Conservation (phyloP, 2,113 vertebrate species). For the Micronisus gabar region DNA sequence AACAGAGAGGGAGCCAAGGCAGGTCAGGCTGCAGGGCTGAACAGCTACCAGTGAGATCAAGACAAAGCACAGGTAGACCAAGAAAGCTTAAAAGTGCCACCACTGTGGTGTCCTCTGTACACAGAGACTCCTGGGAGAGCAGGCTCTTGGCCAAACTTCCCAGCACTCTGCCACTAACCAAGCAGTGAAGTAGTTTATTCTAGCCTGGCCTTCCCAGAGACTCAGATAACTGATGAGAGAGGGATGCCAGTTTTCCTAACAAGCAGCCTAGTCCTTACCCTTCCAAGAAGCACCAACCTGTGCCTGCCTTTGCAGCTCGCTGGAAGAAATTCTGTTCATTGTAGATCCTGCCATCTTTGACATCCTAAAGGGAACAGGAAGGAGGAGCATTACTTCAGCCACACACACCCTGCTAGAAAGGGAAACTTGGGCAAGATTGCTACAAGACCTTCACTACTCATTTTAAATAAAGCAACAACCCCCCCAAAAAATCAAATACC, state of each 20-base stretch:
- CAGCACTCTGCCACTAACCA: background rate
- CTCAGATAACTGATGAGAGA: background rate
- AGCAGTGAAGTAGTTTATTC: background rate
- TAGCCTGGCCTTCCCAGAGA: background rate
- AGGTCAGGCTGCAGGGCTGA: background rate
- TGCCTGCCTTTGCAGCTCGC: constrained; percentile 82
- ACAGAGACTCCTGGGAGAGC: background rate
- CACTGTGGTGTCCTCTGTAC: background rate
- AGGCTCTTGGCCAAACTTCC: background rate
- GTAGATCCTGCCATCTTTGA: constrained; percentile 88
- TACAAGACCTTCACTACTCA: background rate
- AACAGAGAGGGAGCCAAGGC: background rate
- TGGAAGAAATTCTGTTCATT: constrained; percentile 94
- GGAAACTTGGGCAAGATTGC: background rate
- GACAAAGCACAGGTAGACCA: background rate
- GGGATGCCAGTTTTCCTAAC: background rate
- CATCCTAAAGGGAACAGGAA: constrained; percentile 72
- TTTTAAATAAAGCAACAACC: background rate
- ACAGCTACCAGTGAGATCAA: background rate
- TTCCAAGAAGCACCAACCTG: constrained; percentile 66
- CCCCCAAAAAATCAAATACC: background rate
- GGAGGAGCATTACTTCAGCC: background rate
- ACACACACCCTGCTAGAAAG: background rate
- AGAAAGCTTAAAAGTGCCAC: background rate
- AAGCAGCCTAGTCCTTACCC: background rate